phyloP scores from a whole-genome alignment of 2,888 invertebrate genomes.

The Perdita meconis region DNA sequence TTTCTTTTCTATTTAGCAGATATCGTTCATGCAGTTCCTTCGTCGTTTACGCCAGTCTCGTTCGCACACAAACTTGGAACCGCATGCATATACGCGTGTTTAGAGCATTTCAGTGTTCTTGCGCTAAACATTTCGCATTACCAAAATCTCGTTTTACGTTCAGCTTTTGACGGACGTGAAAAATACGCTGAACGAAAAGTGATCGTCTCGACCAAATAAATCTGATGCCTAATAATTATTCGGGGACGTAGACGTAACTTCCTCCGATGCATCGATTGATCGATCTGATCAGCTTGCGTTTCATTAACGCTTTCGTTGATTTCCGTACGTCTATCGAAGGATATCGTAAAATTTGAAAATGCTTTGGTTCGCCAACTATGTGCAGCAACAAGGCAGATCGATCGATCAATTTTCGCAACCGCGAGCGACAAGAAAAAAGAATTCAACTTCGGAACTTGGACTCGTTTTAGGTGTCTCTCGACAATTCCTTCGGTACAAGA shows the following conservation, averaged over 20 bases:
- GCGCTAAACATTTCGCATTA: constrained; percentile 27
- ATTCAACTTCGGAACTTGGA: constrained; percentile 7
- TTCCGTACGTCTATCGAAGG: background rate
- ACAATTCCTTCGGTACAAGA: constrained; percentile 16
- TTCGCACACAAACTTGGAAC: constrained; percentile 27
- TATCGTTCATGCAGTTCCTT: constrained; percentile 50
- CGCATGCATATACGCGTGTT: constrained; percentile 24
- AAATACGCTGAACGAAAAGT: constrained; percentile 22
- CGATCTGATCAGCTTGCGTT: constrained; percentile 4
- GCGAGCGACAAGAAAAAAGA: background rate
- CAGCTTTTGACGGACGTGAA: background rate
- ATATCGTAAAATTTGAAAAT: background rate
- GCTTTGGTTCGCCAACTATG: no score
- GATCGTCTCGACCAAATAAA: background rate
- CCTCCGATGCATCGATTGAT: constrained; percentile 2
- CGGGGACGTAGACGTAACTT: background rate
- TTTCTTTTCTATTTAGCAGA: constrained; percentile 62
- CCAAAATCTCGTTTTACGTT: background rate
- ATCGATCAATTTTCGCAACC: background rate
- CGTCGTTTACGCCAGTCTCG: constrained; percentile 31
- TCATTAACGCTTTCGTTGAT: background rate
- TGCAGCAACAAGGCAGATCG: no score
- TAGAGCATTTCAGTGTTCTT: constrained; percentile 21
- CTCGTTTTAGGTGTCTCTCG: background rate
- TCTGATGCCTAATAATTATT: background rate